Base-by-base conservation (phyloP, 2,797 vertebrate genomes). In the Eleutherodactylus coqui region DNA sequence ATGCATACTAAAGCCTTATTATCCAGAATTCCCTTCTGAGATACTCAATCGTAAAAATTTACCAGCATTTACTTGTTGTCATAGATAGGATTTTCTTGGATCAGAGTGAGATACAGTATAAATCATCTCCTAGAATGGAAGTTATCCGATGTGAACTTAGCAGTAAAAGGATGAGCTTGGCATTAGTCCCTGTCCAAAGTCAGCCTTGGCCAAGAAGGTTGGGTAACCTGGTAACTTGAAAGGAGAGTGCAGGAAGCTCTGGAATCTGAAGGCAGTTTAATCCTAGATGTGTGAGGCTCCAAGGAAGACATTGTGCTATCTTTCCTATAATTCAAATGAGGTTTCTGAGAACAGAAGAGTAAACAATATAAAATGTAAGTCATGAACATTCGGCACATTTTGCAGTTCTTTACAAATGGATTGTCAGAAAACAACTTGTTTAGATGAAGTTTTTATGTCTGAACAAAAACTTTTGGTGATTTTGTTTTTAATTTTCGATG, bases 141-240 rank as follows among this genome's bases (percentile, higher is more conserved):
- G 69, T 55, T 34, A 77, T 75, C 41, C 14, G 45, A 21, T 58
- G 47, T 82, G 79, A 86, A 51, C 47, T 62, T 77, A 41, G 73
- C 75, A 83, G 38, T 32, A 67, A 27, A 32, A n/a, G 19, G 36
- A 36, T 51, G 58, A 5, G 29, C 78, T 72, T 86, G 85, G 85
- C 73, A 36, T 2, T 5, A 34, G 10, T 51, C 73, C 81, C 45
- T 32, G 27, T 43, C 24, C 24, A 45, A 78, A 72, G 49, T 49
- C 72, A 77, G 60, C 70, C 36, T 29, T 36, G 17, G 69, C 78
- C 64, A 64, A 75, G 79, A 62, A 62, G 53, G 49, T 75, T 81
- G 77, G 29, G 77, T 81, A 82, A 82, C 51, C 36, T 47, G 75
- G 84, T 79, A 85, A 79, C 79, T 82, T 76, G 34, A 27, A 60